Conservation (phyloP, 2,888 invertebrate species). For the Synanthedon tipuliformis region DNA sequence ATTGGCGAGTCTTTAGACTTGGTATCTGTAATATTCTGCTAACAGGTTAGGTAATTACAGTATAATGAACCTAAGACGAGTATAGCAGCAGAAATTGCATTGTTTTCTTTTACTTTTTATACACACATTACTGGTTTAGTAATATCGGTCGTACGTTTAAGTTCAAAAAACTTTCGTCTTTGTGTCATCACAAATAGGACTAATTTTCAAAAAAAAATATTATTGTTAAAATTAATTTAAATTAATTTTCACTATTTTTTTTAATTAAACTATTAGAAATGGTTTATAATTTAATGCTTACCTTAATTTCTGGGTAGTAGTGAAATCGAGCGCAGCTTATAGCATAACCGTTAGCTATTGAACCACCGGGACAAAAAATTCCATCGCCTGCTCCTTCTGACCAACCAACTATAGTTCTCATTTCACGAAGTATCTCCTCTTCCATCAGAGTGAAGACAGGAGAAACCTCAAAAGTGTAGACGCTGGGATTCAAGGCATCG, state of each 20-base stretch:
- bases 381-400: constrained; percentile 82
- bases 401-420: constrained; percentile 84
- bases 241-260: no score
- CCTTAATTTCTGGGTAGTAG: constrained; percentile 81
- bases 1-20: no score
- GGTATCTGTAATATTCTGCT: background rate
- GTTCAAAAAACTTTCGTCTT: no score
- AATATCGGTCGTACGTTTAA: no score
- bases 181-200: no score
- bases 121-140: background rate
- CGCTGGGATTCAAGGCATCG: constrained; percentile 86
- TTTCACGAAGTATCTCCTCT: constrained; percentile 81
- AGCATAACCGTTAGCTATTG: constrained; percentile 91
- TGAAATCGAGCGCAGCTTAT: constrained; percentile 85
- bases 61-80: background rate
- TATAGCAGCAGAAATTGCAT: background rate
- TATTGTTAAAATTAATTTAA: no score
- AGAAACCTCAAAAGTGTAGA: constrained; percentile 91
- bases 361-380: constrained; percentile 91
- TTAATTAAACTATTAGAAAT: no score
- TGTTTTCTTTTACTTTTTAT: background rate
- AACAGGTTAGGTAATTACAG: background rate
- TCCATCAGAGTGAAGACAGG: constrained; percentile 92
- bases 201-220: no score
- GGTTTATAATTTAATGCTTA: constrained; percentile 27